Evolutionary conservation across 1,140 invertebrate genomes (phyloP).

Genomic region (Pararge aegeria): DNA sequence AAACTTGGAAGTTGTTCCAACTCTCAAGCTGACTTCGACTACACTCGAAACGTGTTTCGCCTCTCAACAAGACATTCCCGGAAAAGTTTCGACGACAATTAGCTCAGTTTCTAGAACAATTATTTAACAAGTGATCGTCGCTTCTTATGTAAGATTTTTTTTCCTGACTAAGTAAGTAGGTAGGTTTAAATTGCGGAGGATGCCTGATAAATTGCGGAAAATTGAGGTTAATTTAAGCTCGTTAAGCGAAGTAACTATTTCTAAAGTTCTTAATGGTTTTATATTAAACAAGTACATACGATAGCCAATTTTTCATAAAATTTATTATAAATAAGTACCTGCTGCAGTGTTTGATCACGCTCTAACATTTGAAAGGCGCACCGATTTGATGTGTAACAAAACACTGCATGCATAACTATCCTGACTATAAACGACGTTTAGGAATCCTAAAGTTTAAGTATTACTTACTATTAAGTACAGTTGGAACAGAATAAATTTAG

Average conservation of each 20-base stretch:
- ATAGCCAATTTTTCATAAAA: too few relatives aligned
- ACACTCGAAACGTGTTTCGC: constrained; percentile 30
- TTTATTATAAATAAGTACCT: too few relatives aligned
- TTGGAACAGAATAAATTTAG: too few relatives aligned
- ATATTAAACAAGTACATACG: too few relatives aligned
- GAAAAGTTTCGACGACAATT: constrained; percentile 29
- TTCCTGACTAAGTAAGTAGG: not conserved
- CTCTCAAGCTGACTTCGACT: constrained; percentile 16
- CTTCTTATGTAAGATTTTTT: constrained; percentile 10
- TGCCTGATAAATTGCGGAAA: not conserved
- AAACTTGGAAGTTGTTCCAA: constrained; percentile 23
- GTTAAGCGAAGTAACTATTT: not conserved
- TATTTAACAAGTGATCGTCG: constrained; percentile 25
- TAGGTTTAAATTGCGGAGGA: not conserved
- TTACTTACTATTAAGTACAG: too few relatives aligned
- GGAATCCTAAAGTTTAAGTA: too few relatives aligned
- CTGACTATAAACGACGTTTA: too few relatives aligned
- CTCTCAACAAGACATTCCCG: constrained; percentile 23
- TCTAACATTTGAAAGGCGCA: too few relatives aligned
- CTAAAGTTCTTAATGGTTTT: not conserved
- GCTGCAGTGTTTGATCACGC: too few relatives aligned
- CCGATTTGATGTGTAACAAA: too few relatives aligned
- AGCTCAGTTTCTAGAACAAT: constrained; percentile 28
- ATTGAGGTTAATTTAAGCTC: not conserved
- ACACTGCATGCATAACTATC: too few relatives aligned